These are phyloP conservation scores for Marmota flaviventris DNA, from an alignment of 2,113 vertebrate genomes.

Conservation along the genomic window DNA sequence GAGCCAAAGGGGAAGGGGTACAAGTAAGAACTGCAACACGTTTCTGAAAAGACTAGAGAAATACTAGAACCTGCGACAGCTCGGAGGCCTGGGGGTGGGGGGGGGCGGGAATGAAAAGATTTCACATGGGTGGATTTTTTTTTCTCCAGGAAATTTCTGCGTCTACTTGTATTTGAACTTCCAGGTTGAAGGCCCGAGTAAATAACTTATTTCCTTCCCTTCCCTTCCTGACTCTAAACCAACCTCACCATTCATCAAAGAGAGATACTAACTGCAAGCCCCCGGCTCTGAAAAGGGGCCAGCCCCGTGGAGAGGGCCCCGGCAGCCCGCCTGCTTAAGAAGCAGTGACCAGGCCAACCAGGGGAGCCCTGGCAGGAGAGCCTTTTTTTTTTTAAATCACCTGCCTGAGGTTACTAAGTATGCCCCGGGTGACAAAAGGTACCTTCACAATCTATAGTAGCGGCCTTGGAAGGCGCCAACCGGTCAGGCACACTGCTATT, in stretches of 20 bases:
- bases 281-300: background rate
- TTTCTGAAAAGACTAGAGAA: background rate
- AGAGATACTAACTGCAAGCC: background rate
- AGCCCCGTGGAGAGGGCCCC: background rate
- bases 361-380: background rate
- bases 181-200: background rate
- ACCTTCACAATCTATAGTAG: background rate
- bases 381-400: background rate
- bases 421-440: background rate
- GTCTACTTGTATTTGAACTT: background rate
- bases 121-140: background rate
- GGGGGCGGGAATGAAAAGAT: background rate
- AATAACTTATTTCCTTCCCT: background rate
- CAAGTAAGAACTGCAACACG: background rate
- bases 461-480: background rate
- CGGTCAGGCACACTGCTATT: background rate
- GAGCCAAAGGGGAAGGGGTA: background rate
- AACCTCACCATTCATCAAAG: background rate
- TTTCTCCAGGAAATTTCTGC: background rate
- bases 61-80: background rate
- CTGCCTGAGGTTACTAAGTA: background rate
- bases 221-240: background rate
- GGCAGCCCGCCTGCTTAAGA: background rate
- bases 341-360: background rate
- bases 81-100: background rate